Conservation (phyloP, 2,797 vertebrate species). For the Danio tinwini region DNA sequence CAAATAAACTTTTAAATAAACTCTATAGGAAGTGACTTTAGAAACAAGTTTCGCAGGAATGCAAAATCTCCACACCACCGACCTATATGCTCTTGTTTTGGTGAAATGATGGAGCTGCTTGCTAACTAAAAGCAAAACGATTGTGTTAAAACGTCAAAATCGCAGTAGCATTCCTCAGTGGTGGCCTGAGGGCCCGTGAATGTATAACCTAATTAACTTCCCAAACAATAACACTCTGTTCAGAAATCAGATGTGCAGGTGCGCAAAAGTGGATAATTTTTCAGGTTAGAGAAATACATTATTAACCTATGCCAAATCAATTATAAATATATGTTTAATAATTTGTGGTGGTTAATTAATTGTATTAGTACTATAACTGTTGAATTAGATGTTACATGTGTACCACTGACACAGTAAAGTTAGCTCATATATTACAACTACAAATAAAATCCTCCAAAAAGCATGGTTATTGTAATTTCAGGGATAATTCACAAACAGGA, state of each 20-base stretch:
- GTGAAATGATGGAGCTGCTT: constrained; percentile 5
- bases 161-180: constrained; percentile 63
- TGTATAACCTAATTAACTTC: constrained; percentile 36
- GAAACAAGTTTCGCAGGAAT: constrained; percentile 48
- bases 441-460: too few species aligned
- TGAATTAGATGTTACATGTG: too few species aligned
- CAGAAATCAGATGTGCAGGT: constrained; percentile 27
- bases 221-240: constrained; percentile 68
- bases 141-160: not conserved
- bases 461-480: too few species aligned
- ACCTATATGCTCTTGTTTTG: constrained; percentile 25
- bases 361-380: too few species aligned
- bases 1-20: constrained; percentile 41
- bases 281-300: not conserved
- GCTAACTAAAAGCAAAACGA: not conserved
- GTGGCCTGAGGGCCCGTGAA: constrained; percentile 25
- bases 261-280: constrained; percentile 1
- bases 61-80: constrained; percentile 6
- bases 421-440: too few species aligned
- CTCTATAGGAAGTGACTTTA: not conserved
- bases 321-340: not conserved
- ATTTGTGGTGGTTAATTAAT: too few species aligned
- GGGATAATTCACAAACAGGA: too few species aligned
- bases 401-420: too few species aligned
- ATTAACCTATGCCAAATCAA: not conserved